These are phyloP conservation scores for Coilia nasus DNA, from an alignment of 2,797 vertebrate genomes.

Conservation along the genomic window DNA sequence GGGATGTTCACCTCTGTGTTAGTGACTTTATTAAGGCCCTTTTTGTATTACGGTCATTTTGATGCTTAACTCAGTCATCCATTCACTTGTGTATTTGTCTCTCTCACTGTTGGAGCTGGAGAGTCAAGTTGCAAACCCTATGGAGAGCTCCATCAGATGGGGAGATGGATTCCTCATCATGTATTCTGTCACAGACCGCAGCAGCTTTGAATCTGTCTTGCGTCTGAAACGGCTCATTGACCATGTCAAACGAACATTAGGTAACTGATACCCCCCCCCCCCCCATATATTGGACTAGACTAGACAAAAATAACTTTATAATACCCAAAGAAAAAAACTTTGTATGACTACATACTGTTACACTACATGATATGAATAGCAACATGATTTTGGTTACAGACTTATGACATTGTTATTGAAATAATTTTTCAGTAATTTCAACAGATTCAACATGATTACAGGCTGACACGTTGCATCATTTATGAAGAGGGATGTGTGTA, in stretches of 20 bases:
- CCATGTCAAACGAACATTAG: conserved; percentile 72
- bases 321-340: background rate
- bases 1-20: too few relatives aligned
- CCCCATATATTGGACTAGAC: background rate
- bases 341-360: too few relatives aligned
- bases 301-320: background rate
- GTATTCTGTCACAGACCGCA: conserved; percentile 75
- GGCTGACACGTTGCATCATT: background rate
- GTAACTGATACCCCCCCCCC: conserved; percentile 52
- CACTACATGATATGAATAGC: too few relatives aligned
- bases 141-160: conserved; percentile 75
- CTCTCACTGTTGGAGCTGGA: conserved; percentile 59
- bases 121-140: conserved; percentile 49
- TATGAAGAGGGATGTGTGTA: background rate
- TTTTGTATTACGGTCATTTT: too few relatives aligned
- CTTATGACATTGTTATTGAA: background rate
- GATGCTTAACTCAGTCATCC: background rate
- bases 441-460: background rate
- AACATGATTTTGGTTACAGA: background rate
- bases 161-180: conserved; percentile 78
- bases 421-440: background rate
- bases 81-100: background rate
- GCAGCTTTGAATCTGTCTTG: conserved; percentile 73
- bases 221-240: conserved; percentile 74
- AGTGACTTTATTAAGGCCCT: too few relatives aligned